A percentile compares a stretch with the other conserved stretches of the same genome.
Evolutionary conservation across 2,113 vertebrate genomes (phyloP).

Genomic region (Etheostoma cragini): DNA sequence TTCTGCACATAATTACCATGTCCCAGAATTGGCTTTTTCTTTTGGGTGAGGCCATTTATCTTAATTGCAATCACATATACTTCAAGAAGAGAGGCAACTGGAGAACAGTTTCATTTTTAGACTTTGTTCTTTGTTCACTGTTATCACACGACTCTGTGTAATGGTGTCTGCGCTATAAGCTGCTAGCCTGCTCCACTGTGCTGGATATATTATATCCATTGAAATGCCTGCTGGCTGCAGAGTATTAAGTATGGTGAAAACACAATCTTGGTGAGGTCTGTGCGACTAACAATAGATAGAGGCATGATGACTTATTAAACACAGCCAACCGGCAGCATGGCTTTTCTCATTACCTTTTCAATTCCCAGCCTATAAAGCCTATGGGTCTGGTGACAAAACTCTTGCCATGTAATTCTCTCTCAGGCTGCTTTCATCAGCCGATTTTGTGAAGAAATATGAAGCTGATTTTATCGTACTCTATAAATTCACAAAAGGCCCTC

Average conservation of each 20-base stretch:
- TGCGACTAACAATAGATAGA: slow-evolving; percentile 80
- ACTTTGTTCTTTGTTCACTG: slow-evolving; percentile 78
- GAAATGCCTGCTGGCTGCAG: slow-evolving; percentile 73
- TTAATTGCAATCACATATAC: slow-evolving; percentile 83
- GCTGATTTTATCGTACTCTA: slow-evolving; percentile 86
- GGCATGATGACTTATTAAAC: slow-evolving; percentile 83
- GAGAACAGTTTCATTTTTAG: slow-evolving; percentile 75
- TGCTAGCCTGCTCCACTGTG: slow-evolving; percentile 56
- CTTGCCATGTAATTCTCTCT: slow-evolving; percentile 84
- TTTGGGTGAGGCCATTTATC: slow-evolving; percentile 70
- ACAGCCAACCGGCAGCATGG: slow-evolving; percentile 78
- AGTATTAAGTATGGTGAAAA: slow-evolving; percentile 65
- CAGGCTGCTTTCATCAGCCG: slow-evolving; percentile 82
- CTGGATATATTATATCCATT: slow-evolving; percentile 73
- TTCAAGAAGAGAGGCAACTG: slow-evolving; percentile 68
- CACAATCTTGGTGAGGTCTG: slow-evolving; percentile 69
- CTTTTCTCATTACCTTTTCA: slow-evolving; percentile 83
- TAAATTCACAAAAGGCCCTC: slow-evolving; percentile 86
- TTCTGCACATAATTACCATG: slow-evolving; percentile 72
- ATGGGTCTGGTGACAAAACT: slow-evolving; percentile 81
- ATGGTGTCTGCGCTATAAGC: slow-evolving; percentile 72
- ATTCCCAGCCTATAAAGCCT: slow-evolving; percentile 77
- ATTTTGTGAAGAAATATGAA: slow-evolving; percentile 85
- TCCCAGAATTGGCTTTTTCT: slow-evolving; percentile 56
- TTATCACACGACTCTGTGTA: slow-evolving; percentile 79